Conservation (phyloP, 2,797 vertebrate species). For the Caiman crocodilus region DNA sequence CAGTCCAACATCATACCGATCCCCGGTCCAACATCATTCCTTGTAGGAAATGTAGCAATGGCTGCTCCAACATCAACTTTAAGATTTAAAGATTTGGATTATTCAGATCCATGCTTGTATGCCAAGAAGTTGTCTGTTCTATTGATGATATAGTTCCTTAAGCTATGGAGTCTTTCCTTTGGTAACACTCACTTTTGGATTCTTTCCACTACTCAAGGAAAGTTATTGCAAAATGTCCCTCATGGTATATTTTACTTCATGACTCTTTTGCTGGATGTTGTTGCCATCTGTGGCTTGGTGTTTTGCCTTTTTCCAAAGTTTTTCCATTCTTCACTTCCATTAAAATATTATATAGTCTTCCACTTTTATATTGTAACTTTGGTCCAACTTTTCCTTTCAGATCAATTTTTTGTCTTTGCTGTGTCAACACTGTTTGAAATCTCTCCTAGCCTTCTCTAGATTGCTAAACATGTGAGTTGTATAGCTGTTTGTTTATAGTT, state of each 20-base stretch:
- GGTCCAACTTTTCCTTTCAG: neutral
- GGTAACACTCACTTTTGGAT: neutral
- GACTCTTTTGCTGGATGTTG: neutral
- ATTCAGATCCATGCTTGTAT: too few species aligned
- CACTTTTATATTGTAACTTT: neutral
- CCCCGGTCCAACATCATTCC: too few species aligned
- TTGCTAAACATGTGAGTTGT: neutral
- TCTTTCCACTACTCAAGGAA: neutral
- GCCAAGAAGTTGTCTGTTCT: too few species aligned
- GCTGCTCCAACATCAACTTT: too few species aligned
- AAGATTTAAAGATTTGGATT: too few species aligned
- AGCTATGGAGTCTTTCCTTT: neutral
- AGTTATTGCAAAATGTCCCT: neutral
- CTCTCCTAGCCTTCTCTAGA: neutral
- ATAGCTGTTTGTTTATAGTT: neutral
- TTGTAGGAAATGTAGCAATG: too few species aligned
- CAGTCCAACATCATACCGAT: too few species aligned
- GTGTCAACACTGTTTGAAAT: too few species aligned
- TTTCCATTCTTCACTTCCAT: neutral
- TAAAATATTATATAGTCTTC: neutral
- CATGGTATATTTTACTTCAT: neutral
- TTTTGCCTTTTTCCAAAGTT: neutral
- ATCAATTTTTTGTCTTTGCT: neutral
- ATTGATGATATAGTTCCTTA: too few species aligned
- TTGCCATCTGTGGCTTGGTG: neutral